Conservation (phyloP, 2,797 vertebrate species). For the Podarcis lilfordi region DNA sequence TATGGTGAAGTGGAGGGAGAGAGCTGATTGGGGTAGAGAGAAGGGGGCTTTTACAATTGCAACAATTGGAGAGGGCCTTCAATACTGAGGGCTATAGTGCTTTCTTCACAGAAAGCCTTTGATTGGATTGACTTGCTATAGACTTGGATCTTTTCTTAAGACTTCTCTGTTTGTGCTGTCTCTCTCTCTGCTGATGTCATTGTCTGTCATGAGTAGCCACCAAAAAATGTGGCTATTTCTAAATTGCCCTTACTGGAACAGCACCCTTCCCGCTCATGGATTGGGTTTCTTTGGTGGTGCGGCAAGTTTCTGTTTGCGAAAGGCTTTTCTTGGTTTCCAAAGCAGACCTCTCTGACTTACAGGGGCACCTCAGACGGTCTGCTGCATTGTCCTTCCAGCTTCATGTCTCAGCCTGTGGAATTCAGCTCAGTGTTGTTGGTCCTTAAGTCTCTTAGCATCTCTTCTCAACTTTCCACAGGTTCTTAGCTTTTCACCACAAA, state of each 20-base stretch:
- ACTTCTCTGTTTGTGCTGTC: background rate
- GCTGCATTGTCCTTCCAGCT: background rate
- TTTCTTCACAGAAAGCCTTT: background rate
- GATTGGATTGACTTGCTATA: background rate
- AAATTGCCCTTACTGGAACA: background rate
- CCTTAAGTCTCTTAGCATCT: background rate
- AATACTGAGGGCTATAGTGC: background rate
- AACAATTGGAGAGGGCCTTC: background rate
- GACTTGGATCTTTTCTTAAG: background rate
- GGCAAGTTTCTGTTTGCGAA: conserved; percentile 28
- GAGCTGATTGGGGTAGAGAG: background rate
- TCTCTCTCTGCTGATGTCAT: background rate
- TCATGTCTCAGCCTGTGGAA: background rate
- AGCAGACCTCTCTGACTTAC: background rate
- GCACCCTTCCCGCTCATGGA: background rate
- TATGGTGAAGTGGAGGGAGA: background rate
- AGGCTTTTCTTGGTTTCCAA: background rate
- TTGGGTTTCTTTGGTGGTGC: background rate
- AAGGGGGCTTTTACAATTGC: background rate
- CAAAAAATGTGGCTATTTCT: conserved; percentile 7
- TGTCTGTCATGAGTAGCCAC: background rate
- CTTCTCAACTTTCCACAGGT: no score
- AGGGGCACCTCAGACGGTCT: background rate
- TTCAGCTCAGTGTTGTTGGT: background rate
- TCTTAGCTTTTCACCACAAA: background rate